Evolutionary conservation across 37 sponge, comb jelly and placozoan genomes (phyloP), one percentile per base, ranked within the genome.

Genomic region (Ephydatia muelleri): DNA sequence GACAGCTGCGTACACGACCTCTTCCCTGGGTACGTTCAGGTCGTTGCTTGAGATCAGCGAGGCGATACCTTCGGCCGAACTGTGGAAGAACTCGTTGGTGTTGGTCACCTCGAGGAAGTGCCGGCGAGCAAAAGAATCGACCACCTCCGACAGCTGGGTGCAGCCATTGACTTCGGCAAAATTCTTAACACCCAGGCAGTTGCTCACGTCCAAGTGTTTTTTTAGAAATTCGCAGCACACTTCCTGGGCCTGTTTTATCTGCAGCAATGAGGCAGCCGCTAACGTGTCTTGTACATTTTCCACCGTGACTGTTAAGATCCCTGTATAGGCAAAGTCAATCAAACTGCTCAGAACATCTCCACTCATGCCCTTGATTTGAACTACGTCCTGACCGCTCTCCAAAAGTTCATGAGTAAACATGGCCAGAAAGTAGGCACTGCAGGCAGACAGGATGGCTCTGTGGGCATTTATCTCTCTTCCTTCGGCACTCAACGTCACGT

Each of bases 121-220:
- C 2, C 70, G 65, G 25, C 86, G 78, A 22, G 94, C 94, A 84
- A 93, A 96, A 5, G 34, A 73, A 66, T 96, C 93, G 12, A 96
- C 83, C 0, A 84, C 87, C 9, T 86, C 83, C 1, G 94, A 84
- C 26, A 94, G 78, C n/a, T 89, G 88, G 6, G 73, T 48, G 74
- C 97, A 96, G 25, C 97, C 97, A 69, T 93, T 91, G 8, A 90
- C 93, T 39, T 94, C 96, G 33, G 94, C 96, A 86, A 98, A 98
- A 38, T 72, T 85, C 34, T 95, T 85, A 27, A 98, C 96, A 39
- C 96, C 98, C 2, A 98, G 89, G 49, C 96, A 96, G 81, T 98
- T 98, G 71, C 40, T 69, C 13, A 93, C 94, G 73, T 96, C 96
- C 16, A 98, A 88, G 69, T 98, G 96, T 26, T 96, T 85, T 74